These are phyloP conservation scores for Drosophila erecta DNA, from an alignment of 1,140 invertebrate genomes.

Conservation along the genomic window DNA sequence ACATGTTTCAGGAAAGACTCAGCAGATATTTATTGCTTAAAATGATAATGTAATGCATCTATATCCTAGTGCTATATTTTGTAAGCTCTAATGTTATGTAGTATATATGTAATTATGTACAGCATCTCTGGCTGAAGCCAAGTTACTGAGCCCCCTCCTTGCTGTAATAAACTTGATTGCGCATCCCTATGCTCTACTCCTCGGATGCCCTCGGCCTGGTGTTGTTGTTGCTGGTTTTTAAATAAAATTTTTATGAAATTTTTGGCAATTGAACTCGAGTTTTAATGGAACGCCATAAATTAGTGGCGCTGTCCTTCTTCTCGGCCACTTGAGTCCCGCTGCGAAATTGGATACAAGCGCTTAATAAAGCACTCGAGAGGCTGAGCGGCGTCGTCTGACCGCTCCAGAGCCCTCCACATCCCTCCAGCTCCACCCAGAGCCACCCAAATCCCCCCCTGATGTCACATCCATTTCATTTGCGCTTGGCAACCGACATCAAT, in stretches of 20 bases:
- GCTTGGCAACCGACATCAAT: conserved; percentile 82
- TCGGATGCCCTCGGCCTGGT: conserved; percentile 6
- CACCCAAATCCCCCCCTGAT: conserved; percentile 4
- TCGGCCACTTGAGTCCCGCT: conserved; percentile 71
- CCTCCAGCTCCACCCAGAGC: background rate
- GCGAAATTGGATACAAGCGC: conserved; percentile 79
- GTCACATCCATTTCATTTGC: conserved; percentile 67
- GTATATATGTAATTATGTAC: background rate
- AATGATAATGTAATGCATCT: no score
- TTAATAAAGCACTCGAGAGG: conserved; percentile 80
- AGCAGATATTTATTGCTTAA: no score
- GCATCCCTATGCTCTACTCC: conserved; percentile 60
- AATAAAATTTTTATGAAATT: conserved; percentile 83
- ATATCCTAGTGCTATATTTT: no score
- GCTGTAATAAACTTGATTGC: conserved; percentile 80
- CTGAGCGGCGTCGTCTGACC: conserved; percentile 50
- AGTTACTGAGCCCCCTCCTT: conserved; percentile 17
- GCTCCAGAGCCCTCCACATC: background rate
- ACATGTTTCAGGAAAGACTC: background rate
- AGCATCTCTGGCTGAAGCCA: background rate
- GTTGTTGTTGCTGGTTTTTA: conserved; percentile 62
- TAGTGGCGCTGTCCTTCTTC: conserved; percentile 57
- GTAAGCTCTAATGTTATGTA: background rate
- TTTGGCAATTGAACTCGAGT: conserved; percentile 83
- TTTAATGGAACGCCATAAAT: conserved; percentile 82